phyloP scores from a whole-genome alignment of 2,797 vertebrate species.

The Pseudopleuronectes americanus region DNA sequence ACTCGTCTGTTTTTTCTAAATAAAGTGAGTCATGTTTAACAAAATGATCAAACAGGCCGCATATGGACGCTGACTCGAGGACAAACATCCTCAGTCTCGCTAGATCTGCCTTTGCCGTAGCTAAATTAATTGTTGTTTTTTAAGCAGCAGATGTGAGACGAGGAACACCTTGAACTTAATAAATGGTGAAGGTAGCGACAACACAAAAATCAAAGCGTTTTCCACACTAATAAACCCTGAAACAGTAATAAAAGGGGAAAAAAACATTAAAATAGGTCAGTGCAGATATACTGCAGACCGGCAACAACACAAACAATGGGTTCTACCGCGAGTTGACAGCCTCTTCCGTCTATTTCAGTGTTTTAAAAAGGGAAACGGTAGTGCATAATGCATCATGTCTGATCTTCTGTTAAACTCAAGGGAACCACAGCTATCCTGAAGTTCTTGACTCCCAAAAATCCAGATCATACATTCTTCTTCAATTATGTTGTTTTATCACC shows the following conservation, averaged over 20 bases:
- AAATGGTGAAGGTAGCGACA: conserved; percentile 18
- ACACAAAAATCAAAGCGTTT: conserved; percentile 23
- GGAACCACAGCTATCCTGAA: neutral
- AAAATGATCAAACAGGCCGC: conserved; percentile 22
- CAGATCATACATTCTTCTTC: too few relatives aligned
- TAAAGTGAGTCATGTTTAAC: neutral
- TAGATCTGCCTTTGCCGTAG: neutral
- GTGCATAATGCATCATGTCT: conserved; percentile 2
- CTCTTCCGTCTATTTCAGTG: conserved; percentile 6
- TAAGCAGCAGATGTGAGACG: too few relatives aligned
- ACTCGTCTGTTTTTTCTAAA: neutral
- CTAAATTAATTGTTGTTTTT: too few relatives aligned
- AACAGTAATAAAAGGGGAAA: conserved; percentile 25
- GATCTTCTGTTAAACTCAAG: neutral
- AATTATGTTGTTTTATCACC: too few relatives aligned
- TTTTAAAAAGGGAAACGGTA: conserved; percentile 7
- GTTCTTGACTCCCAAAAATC: too few relatives aligned
- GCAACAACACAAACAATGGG: conserved; percentile 25
- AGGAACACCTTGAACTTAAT: conserved; percentile 13
- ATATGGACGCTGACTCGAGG: conserved; percentile 6
- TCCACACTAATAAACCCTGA: conserved; percentile 4
- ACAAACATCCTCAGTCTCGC: conserved; percentile 7
- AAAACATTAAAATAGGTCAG: conserved; percentile 34
- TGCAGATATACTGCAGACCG: conserved; percentile 9
- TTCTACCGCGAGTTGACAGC: conserved; percentile 18